Evolutionary conservation across 2,888 invertebrate genomes (phyloP).

Genomic region (Caenorhabditis doughertyi): DNA sequence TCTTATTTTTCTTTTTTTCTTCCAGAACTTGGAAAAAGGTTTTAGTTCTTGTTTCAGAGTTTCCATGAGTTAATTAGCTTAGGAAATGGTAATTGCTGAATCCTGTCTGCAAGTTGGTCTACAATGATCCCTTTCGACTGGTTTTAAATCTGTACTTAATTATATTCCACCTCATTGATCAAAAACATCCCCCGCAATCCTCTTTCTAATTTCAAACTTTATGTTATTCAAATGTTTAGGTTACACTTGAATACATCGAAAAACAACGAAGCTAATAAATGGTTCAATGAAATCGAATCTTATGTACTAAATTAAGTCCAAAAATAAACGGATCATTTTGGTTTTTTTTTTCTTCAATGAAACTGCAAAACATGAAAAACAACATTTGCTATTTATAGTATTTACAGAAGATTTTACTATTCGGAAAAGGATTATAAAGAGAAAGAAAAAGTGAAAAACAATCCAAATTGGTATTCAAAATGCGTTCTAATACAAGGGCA

Average conservation of each 20-base stretch:
- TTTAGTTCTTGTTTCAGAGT: no score
- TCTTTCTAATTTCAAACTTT: background rate
- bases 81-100: no score
- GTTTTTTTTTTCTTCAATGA: background rate
- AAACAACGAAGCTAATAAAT: background rate
- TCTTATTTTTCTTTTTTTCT: background rate
- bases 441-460: no score
- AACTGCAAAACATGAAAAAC: background rate
- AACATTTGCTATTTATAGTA: no score
- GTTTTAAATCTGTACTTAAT: background rate
- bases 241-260: constrained; percentile 1
- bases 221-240: background rate
- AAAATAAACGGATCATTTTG: background rate
- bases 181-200: background rate
- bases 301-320: background rate
- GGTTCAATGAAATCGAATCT: constrained; percentile 11
- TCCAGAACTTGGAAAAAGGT: background rate
- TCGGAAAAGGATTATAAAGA: no score
- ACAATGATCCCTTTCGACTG: no score
- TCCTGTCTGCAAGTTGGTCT: no score
- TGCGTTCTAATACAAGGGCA: no score
- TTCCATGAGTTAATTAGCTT: no score
- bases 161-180: background rate
- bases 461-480: background rate
- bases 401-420: no score